Conservation (phyloP, 1,140 invertebrate genomes). For the Drosophila ficusphila region DNA sequence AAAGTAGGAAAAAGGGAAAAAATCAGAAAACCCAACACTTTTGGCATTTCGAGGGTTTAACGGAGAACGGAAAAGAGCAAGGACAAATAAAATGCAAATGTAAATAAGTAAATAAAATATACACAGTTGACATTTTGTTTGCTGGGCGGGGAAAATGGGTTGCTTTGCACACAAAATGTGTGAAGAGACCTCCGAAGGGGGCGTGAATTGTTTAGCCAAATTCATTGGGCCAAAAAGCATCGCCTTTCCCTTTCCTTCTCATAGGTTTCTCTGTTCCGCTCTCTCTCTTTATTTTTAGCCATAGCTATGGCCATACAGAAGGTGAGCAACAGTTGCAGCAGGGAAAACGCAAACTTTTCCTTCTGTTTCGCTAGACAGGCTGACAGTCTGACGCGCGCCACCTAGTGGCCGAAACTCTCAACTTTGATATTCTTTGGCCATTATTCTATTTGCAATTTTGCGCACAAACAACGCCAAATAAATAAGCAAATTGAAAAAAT, state of each 20-base stretch:
- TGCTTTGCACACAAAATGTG: not conserved
- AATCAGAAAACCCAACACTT: conserved; percentile 16
- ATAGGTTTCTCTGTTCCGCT: not conserved
- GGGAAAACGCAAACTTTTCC: conserved; percentile 18
- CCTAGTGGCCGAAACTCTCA: conserved; percentile 45
- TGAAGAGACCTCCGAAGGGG: conserved; percentile 8
- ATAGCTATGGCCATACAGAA: not conserved
- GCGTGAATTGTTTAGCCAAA: conserved; percentile 49
- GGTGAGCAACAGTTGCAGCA: conserved; percentile 35
- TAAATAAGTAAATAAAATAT: conserved; percentile 51
- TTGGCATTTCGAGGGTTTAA: conserved; percentile 25
- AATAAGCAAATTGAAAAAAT: conserved; percentile 53
- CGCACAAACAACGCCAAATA: conserved; percentile 39
- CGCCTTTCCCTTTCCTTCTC: not conserved
- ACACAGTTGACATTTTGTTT: conserved; percentile 45
- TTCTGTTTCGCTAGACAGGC: not conserved
- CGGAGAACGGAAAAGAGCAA: conserved; percentile 5
- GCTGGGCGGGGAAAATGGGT: not conserved
- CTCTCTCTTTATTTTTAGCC: conserved; percentile 23
- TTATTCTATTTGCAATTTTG: conserved; percentile 60
- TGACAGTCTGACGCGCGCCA: conserved; percentile 34
- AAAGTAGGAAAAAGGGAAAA: not conserved
- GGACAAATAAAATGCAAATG: conserved; percentile 58
- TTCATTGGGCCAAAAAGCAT: conserved; percentile 33
- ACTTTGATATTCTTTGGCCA: conserved; percentile 45